Conservation (phyloP, 2,888 invertebrate species). For the Geotrupes spiniger region DNA sequence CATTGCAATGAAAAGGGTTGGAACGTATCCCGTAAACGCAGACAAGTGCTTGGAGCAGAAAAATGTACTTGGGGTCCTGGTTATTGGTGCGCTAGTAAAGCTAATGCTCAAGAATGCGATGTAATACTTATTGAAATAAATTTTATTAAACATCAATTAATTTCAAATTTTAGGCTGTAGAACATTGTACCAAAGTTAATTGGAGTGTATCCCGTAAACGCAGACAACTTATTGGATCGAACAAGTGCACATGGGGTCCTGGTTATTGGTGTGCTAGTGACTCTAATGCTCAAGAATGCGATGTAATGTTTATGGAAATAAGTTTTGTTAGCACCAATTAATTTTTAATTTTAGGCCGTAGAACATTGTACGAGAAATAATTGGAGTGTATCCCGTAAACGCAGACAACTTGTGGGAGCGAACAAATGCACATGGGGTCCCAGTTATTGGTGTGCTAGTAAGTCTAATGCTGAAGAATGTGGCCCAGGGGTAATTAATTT, state of each 20-base stretch:
- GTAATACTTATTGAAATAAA: conserved; percentile 44
- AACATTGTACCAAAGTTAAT: no score
- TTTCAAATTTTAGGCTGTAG: no score
- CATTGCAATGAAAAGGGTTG: no score
- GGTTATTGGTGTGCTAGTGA: conserved; percentile 76
- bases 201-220: no score
- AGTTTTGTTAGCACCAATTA: not conserved
- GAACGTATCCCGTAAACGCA: no score
- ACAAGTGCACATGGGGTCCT: conserved; percentile 74
- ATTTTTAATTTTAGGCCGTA: no score
- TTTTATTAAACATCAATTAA: not conserved
- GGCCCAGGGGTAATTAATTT: not conserved
- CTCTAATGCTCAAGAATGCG: not conserved
- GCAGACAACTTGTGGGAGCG: conserved; percentile 45
- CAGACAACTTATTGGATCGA: conserved; percentile 12
- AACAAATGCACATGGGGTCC: conserved; percentile 73
- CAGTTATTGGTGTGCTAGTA: conserved; percentile 68
- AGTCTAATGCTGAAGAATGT: conserved; percentile 32
- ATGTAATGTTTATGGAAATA: not conserved
- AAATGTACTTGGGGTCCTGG: conserved; percentile 76
- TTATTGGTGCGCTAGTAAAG: conserved; percentile 77
- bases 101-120: conserved; percentile 53
- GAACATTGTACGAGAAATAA: no score
- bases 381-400: no score
- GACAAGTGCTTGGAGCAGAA: conserved; percentile 13